A percentile compares a stretch with the other conserved stretches of the same genome.
Conservation (phyloP, 2,888 invertebrate species). For the Drosophila birchii region DNA sequence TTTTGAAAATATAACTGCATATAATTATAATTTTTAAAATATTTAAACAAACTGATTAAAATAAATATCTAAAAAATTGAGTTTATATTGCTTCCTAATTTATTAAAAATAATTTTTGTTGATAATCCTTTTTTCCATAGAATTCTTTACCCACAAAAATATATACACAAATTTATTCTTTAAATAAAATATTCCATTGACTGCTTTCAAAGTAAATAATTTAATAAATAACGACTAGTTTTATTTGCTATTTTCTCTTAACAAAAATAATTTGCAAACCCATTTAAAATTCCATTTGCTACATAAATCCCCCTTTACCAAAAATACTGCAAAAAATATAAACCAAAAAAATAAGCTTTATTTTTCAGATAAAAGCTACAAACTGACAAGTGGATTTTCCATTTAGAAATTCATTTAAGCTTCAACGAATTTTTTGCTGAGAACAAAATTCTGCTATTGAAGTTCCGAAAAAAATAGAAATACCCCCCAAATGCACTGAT, state of each 20-base stretch:
- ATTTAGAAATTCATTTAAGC: slow-evolving; percentile 57
- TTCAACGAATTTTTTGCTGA: slow-evolving; percentile 34
- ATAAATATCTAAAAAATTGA: not conserved
- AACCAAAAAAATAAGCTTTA: slow-evolving; percentile 16
- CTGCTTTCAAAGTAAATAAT: not conserved
- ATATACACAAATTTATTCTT: no score
- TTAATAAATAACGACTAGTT: not conserved
- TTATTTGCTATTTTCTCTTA: not conserved
- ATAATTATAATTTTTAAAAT: not conserved
- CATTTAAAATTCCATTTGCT: slow-evolving; percentile 40
- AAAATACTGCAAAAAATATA: not conserved
- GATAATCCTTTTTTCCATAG: not conserved
- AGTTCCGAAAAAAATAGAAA: slow-evolving; percentile 42
- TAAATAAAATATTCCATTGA: not conserved
- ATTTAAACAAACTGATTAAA: not conserved
- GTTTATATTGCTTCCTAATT: no score
- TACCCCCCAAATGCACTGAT: slow-evolving; percentile 60
- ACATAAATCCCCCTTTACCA: slow-evolving; percentile 7
- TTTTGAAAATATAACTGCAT: not conserved
- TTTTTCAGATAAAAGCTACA: slow-evolving; percentile 24
- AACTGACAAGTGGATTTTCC: slow-evolving; percentile 28
- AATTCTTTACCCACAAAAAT: not conserved
- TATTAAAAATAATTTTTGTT: not conserved
- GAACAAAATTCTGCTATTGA: slow-evolving; percentile 22
- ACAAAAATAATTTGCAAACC: slow-evolving; percentile 16